Conservation (phyloP, 1,140 invertebrate species). For the Pseudomyrmex pallidus region DNA sequence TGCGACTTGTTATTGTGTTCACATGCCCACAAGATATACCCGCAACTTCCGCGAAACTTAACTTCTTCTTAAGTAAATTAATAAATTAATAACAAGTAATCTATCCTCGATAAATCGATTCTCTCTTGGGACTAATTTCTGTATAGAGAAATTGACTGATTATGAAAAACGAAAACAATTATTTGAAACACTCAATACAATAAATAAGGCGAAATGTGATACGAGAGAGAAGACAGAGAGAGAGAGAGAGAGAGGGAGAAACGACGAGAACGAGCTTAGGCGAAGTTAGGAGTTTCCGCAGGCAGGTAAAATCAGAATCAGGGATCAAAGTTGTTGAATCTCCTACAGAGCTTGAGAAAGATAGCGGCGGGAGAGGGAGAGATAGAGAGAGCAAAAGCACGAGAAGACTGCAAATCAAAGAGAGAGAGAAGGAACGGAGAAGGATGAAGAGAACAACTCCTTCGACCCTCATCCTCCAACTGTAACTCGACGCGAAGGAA, state of each 20-base stretch:
- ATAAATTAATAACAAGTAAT: too few species aligned
- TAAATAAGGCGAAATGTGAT: constrained; percentile 7
- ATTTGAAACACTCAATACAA: neutral
- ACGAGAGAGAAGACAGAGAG: constrained; percentile 22
- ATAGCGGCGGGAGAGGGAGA: constrained; percentile 38
- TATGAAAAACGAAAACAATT: neutral
- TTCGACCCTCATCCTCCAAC: constrained; percentile 31
- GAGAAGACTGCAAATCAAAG: constrained; percentile 40
- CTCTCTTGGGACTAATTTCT: neutral
- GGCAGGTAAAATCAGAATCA: constrained; percentile 64
- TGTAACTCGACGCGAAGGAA: constrained; percentile 79
- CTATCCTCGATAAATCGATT: neutral
- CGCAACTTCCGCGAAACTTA: constrained; percentile 3
- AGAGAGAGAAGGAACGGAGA: constrained; percentile 30
- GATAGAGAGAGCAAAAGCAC: constrained; percentile 15
- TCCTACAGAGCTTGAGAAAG: constrained; percentile 55
- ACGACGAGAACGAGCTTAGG: constrained; percentile 42
- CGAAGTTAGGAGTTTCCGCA: constrained; percentile 64
- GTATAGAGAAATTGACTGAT: too few species aligned
- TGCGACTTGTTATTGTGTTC: constrained; percentile 50
- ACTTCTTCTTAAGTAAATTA: neutral
- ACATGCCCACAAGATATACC: constrained; percentile 2
- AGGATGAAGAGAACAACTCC: constrained; percentile 26
- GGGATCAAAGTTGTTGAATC: constrained; percentile 74
- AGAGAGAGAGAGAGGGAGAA: constrained; percentile 20